Evolutionary conservation across 2,797 vertebrate genomes (phyloP).

Genomic region (Halcyon leucocephala): DNA sequence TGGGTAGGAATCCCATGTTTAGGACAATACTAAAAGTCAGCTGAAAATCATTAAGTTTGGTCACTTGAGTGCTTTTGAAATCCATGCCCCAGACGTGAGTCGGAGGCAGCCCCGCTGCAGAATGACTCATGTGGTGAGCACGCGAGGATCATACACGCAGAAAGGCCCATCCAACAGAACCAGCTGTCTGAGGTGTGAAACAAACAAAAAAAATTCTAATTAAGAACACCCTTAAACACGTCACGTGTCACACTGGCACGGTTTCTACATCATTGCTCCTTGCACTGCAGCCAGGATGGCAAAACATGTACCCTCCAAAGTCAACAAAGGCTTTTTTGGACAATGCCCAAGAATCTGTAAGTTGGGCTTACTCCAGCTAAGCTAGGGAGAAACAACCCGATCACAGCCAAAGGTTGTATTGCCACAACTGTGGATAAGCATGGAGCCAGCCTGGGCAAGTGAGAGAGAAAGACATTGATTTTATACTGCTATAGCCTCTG

Average conservation of each 20-base stretch:
- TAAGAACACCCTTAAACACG: not conserved
- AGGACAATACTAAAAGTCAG: slow-evolving; percentile 54
- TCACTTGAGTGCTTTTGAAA: slow-evolving; percentile 56
- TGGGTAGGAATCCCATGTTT: slow-evolving; percentile 43
- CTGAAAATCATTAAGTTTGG: slow-evolving; percentile 65
- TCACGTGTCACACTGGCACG: not conserved
- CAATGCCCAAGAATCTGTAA: not conserved
- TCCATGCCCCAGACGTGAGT: slow-evolving; percentile 24
- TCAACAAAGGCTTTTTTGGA: not conserved
- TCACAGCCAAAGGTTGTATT: slow-evolving; percentile 6
- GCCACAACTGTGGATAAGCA: not conserved
- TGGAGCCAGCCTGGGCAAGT: slow-evolving; percentile 8
- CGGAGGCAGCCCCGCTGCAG: not conserved
- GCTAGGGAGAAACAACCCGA: not conserved
- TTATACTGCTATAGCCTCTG: not conserved
- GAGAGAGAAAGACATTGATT: not conserved
- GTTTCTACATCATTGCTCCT: not conserved
- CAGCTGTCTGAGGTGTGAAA: slow-evolving; percentile 11
- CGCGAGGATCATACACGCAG: not conserved
- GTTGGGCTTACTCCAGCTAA: slow-evolving; percentile 12
- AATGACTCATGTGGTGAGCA: slow-evolving; percentile 28
- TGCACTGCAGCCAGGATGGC: not conserved
- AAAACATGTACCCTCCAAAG: not conserved
- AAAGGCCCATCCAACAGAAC: not conserved
- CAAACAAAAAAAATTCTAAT: not conserved